Evolutionary conservation across 2,113 vertebrate genomes (phyloP), one percentile per base, ranked within the genome.

Genomic region (Nibea coibor): DNA sequence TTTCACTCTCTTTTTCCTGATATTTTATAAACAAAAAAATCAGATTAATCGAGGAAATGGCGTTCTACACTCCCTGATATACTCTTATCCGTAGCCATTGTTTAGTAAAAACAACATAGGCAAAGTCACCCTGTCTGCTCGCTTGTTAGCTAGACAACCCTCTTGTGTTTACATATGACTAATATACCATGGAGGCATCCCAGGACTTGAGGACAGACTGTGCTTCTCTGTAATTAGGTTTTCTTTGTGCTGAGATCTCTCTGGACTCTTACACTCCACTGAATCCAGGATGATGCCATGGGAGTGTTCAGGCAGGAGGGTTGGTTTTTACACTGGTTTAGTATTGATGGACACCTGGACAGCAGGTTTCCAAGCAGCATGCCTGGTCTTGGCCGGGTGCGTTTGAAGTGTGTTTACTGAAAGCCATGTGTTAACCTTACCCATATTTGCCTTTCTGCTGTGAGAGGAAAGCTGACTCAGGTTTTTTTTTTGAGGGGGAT

Each of bases 331-430:
- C 45, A 45, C 62, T 45, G 77, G 53, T 62, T 77, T 31, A 48
- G 45, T 51, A 31, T 0, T 47, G 67, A 78, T 31, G 65, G 75
- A 85, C 81, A 83, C 73, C 39, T 73, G 81, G 75, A n/a, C 72
- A 54, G 76, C 69, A 66, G 71, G 67, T 56, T 68, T 68, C 53
- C 31, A n/a, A 72, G 80, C 28, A 56, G 78, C 84, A 45, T 70
- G 88, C 80, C 88, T 87, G 88, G 75, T 87, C 91, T 83, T 88
- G 86, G 59, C 68, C 66, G 61, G 53, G n/a, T 80, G 59, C 72
- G 48, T 88, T 88, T 89, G 77, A 88, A 81, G 71, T 71, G 12
- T 90, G 74, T 90, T 90, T 92, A 82, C 84, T 85, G n/a, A 70
- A 78, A 87, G 78, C 79, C 61, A 64, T 31, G 78, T 75, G 89